phyloP scores from a whole-genome alignment of 2,797 vertebrate species.

The Malacoraja senta region DNA sequence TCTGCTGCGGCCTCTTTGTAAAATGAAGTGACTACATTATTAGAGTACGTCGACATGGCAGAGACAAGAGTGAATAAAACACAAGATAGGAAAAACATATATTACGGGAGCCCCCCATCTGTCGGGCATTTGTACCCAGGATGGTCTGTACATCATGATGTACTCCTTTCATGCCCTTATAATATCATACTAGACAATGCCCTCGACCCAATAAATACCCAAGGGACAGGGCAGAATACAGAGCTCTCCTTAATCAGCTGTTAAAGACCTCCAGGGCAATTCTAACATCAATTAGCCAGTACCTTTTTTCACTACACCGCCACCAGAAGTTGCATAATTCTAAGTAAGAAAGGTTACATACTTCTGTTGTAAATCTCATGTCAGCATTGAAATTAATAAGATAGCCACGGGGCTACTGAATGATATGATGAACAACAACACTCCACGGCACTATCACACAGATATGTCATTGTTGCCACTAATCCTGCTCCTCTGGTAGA shows the following conservation, averaged over 20 bases:
- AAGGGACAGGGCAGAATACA: neutral
- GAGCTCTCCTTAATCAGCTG: neutral
- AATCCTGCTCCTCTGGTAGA: too few relatives aligned
- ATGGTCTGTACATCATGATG: too few relatives aligned
- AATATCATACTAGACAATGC: neutral
- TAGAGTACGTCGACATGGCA: too few relatives aligned
- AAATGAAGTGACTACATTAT: neutral
- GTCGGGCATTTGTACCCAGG: too few relatives aligned
- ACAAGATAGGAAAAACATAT: conserved; percentile 1
- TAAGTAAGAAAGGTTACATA: neutral
- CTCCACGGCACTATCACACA: neutral
- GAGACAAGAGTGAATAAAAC: neutral
- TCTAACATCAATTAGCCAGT: neutral
- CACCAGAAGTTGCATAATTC: neutral
- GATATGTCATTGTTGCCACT: neutral
- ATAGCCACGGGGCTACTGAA: neutral
- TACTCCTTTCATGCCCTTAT: neutral
- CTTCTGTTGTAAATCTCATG: neutral
- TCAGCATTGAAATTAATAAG: neutral
- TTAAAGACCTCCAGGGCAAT: neutral
- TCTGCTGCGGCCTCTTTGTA: neutral
- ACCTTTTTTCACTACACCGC: neutral
- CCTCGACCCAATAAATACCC: neutral
- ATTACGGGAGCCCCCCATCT: too few relatives aligned
- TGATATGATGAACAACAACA: neutral